Conservation (phyloP, 1,140 invertebrate species). For the Psilanteris sp. region DNA sequence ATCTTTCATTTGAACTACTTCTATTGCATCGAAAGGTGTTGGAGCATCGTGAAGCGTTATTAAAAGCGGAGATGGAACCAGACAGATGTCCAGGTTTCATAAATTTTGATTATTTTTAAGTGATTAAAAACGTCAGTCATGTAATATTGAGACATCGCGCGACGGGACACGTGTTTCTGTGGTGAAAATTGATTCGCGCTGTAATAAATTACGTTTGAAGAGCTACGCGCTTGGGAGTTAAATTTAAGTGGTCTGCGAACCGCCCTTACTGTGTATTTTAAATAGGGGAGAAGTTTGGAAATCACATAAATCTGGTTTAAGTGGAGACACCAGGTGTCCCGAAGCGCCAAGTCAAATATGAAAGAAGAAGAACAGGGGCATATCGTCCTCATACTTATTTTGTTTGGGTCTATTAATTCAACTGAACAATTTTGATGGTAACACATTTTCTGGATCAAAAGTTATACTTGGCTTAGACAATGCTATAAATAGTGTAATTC, state of each 20-base stretch:
- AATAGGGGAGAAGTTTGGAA: constrained; percentile 37
- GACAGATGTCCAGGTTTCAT: constrained; percentile 9
- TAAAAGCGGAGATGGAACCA: too few species aligned
- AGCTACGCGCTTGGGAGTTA: constrained; percentile 9
- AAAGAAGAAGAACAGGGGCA: constrained; percentile 32
- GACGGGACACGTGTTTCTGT: constrained; percentile 28
- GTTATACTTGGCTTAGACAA: too few species aligned
- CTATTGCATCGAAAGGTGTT: too few species aligned
- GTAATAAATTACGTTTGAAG: constrained; percentile 38
- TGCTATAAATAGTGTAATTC: too few species aligned
- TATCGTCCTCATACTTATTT: too few species aligned
- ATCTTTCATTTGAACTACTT: too few species aligned
- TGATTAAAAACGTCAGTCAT: constrained; percentile 1
- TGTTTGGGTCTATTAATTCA: too few species aligned
- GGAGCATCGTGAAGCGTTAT: too few species aligned
- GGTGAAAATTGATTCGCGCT: constrained; percentile 39
- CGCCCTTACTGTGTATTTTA: constrained; percentile 52
- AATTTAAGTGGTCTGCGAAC: constrained; percentile 35
- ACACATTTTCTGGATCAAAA: too few species aligned
- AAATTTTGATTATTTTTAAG: constrained; percentile 11
- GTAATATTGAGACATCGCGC: constrained; percentile 22
- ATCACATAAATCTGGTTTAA: constrained; percentile 41
- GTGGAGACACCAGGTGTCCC: constrained; percentile 42
- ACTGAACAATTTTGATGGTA: too few species aligned
- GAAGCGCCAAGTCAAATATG: constrained; percentile 37